Evolutionary conservation across 1,140 invertebrate species (phyloP).

Genomic region (Agrypnia vestita): DNA sequence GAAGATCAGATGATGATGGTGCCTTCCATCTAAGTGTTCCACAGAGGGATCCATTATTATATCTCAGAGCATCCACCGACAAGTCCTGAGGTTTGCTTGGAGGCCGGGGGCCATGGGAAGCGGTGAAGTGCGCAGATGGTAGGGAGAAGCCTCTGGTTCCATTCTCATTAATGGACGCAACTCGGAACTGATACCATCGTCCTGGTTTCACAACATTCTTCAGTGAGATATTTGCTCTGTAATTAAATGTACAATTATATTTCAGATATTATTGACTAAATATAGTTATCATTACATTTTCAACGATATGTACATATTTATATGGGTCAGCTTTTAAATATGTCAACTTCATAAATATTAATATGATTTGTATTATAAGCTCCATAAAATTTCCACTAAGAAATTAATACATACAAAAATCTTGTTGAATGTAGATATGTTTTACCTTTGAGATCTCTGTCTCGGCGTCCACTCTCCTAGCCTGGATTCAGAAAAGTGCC

Average conservation of each 20-base stretch:
- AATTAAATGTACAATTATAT: slow-evolving; percentile 10
- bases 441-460: slow-evolving; percentile 52
- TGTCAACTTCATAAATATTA: too few species aligned
- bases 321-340: too few species aligned
- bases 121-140: slow-evolving; percentile 77
- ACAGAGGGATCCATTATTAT: slow-evolving; percentile 72
- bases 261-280: too few species aligned
- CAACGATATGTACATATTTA: too few species aligned
- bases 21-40: slow-evolving; percentile 77
- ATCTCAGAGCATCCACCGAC: slow-evolving; percentile 72
- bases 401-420: too few species aligned
- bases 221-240: slow-evolving; percentile 73
- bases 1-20: slow-evolving; percentile 76
- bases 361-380: too few species aligned
- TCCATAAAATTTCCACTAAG: too few species aligned
- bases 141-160: slow-evolving; percentile 81
- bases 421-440: neutral
- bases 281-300: too few species aligned
- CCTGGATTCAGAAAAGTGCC: slow-evolving; percentile 69
- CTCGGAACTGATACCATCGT: slow-evolving; percentile 84
- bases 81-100: slow-evolving; percentile 79
- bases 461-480: slow-evolving; percentile 71
- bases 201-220: slow-evolving; percentile 77
- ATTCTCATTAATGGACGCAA: slow-evolving; percentile 80
- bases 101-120: slow-evolving; percentile 76